phyloP scores from a whole-genome alignment of 2,113 vertebrate species.

The Empidonax traillii region DNA sequence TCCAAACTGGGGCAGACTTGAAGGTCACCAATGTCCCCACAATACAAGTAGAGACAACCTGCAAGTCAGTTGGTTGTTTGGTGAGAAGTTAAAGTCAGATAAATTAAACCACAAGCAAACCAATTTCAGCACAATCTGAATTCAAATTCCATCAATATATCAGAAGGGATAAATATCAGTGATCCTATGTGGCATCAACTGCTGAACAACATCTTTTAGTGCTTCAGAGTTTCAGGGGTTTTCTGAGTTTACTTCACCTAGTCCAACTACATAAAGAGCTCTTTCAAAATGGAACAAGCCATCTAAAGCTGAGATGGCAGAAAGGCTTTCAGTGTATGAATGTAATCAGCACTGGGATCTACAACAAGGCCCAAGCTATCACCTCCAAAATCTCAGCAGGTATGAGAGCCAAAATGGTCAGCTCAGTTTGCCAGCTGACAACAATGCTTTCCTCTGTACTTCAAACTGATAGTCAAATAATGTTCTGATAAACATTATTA shows the following conservation, averaged over 20 bases:
- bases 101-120: not conserved
- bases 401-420: not conserved
- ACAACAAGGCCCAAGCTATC: not conserved
- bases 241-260: not conserved
- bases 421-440: not conserved
- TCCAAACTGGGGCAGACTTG: not conserved
- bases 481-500: not conserved
- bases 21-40: not conserved
- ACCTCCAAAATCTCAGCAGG: not conserved
- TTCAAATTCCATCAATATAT: not conserved
- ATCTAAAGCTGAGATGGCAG: not conserved
- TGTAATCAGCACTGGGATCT: not conserved
- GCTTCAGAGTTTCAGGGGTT: not conserved
- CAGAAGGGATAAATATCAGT: not conserved
- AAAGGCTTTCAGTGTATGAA: not conserved
- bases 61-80: not conserved
- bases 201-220: not conserved
- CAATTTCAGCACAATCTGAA: not conserved
- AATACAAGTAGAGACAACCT: not conserved
- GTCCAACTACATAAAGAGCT: not conserved
- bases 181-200: not conserved
- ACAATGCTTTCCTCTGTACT: not conserved
- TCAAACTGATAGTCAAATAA: not conserved
- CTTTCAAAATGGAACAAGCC: not conserved
- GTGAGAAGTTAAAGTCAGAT: not conserved